Evolutionary conservation across 1,140 invertebrate species (phyloP).

Genomic region (Harlomillsia oculata): DNA sequence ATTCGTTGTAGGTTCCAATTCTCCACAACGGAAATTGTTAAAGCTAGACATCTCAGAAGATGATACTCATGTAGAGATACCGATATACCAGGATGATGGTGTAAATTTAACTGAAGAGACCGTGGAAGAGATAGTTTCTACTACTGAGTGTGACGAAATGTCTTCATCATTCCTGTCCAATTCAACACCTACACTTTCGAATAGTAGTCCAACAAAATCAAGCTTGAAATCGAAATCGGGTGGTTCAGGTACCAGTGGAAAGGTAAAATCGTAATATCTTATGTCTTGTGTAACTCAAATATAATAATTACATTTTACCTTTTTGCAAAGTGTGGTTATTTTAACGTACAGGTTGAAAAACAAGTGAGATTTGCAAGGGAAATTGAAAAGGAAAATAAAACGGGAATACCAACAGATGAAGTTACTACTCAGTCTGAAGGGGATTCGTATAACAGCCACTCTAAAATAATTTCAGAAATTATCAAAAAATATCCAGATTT

Average conservation of each 20-base stretch:
- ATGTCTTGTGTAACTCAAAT: too few relatives aligned
- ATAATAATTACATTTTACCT: too few relatives aligned
- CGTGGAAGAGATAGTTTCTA: slow-evolving; percentile 19
- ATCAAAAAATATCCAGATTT: slow-evolving; percentile 78
- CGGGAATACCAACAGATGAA: slow-evolving; percentile 1
- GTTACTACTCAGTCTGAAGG: neutral
- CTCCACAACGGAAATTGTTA: neutral
- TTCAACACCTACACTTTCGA: neutral
- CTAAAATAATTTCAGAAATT: slow-evolving; percentile 75
- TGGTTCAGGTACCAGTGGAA: neutral
- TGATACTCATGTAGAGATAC: neutral
- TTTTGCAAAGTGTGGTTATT: too few relatives aligned
- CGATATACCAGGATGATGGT: slow-evolving; percentile 10
- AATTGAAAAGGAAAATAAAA: slow-evolving; percentile 30
- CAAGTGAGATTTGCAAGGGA: slow-evolving; percentile 32
- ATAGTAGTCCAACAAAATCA: neutral
- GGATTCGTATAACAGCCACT: slow-evolving; percentile 50
- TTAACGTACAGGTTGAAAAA: slow-evolving; percentile 22
- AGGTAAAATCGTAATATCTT: too few relatives aligned
- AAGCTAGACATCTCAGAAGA: too few relatives aligned
- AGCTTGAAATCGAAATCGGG: neutral
- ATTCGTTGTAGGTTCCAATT: neutral
- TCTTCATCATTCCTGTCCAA: neutral
- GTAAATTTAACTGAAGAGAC: slow-evolving; percentile 26
- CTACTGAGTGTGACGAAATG: slow-evolving; percentile 5